Percentiles rank a stretch among this genome's conserved stretches.
phyloP scores from a whole-genome alignment of 92 coral and sea anemone genomes.

The Porites evermanni region DNA sequence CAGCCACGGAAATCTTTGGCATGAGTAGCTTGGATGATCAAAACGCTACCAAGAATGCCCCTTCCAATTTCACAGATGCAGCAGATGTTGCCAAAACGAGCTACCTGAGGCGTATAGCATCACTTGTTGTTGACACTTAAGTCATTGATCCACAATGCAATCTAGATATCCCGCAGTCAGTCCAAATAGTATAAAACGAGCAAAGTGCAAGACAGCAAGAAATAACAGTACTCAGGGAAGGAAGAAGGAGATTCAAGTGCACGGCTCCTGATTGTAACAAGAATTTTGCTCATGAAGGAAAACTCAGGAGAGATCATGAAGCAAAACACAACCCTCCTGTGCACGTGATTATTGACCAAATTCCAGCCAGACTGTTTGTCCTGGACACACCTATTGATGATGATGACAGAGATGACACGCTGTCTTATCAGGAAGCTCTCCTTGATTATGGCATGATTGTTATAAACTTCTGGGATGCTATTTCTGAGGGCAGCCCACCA shows the following conservation, averaged over 20 bases:
- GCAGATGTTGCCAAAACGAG: slow-evolving; percentile 57
- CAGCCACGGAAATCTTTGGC: slow-evolving; percentile 66
- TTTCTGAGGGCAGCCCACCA: slow-evolving; percentile 80
- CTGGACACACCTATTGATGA: not conserved
- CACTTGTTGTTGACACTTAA: slow-evolving; percentile 73
- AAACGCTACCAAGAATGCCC: slow-evolving; percentile 44
- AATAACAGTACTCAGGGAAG: not conserved
- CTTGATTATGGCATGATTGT: slow-evolving; percentile 78
- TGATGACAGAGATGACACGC: slow-evolving; percentile 74
- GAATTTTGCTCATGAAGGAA: slow-evolving; percentile 72
- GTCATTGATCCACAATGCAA: slow-evolving; percentile 68
- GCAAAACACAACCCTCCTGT: slow-evolving; percentile 73
- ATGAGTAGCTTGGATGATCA: slow-evolving; percentile 54
- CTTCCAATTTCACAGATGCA: slow-evolving; percentile 15
- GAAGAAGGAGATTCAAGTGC: slow-evolving; percentile 3
- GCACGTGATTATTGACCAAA: slow-evolving; percentile 18
- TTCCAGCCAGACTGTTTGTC: not conserved
- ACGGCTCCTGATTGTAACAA: slow-evolving; percentile 67
- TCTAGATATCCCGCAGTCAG: slow-evolving; percentile 46
- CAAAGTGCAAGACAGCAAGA: slow-evolving; percentile 12
- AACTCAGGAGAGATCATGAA: slow-evolving; percentile 71
- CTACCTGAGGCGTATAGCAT: slow-evolving; percentile 60
- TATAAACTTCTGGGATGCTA: slow-evolving; percentile 59
- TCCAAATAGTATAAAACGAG: not conserved
- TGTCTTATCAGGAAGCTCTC: slow-evolving; percentile 73